Evolutionary conservation across 2,113 vertebrate genomes (phyloP).

Genomic region (Todiramphus chloris): DNA sequence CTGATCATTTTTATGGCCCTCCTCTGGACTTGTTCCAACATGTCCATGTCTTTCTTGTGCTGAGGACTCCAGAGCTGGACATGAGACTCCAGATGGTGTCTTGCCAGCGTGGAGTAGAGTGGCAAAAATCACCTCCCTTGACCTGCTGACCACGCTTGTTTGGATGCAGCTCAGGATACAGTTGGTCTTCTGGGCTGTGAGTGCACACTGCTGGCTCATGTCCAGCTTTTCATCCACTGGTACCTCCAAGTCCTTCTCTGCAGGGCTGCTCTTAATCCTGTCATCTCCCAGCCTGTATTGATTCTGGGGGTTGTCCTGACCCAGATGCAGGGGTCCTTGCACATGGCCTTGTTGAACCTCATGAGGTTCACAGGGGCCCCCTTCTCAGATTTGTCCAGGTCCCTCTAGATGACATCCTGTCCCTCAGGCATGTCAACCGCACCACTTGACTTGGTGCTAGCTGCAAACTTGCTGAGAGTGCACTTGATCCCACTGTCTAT

Average conservation of each 20-base stretch:
- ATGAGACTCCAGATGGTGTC: neutral
- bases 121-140: neutral
- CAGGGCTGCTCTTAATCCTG: neutral
- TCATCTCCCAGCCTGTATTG: no score
- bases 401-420: no score
- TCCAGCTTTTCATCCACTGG: neutral
- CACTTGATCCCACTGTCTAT: no score
- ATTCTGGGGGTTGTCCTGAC: no score
- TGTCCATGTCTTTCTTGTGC: neutral
- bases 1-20: neutral
- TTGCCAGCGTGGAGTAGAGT: neutral
- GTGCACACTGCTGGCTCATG: neutral
- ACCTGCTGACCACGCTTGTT: neutral
- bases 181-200: neutral
- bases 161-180: neutral
- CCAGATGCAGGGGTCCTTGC: no score
- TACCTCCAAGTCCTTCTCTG: neutral
- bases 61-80: neutral
- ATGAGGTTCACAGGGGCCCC: no score
- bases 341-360: no score
- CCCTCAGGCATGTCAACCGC: no score
- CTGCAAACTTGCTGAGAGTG: no score
- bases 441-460: no score
- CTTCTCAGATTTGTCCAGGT: no score
- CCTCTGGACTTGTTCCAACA: neutral